Percentiles rank a stretch among this genome's conserved stretches.
Conservation (phyloP, 2,888 invertebrate genomes). For the Ophioninae sp. region DNA sequence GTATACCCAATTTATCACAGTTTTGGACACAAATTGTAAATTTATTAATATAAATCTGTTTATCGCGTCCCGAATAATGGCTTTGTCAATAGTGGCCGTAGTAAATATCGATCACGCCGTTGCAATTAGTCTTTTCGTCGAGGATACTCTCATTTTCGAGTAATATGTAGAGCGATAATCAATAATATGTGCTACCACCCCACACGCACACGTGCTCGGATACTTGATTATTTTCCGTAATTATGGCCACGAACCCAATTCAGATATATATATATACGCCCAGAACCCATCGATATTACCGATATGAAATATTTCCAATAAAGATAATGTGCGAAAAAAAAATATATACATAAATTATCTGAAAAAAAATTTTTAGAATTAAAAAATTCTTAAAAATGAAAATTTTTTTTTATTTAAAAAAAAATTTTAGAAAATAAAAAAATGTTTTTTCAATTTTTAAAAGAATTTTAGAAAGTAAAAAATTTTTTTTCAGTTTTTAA, state of each 20-base stretch:
- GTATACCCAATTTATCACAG: too few species aligned
- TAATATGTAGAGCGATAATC: conserved; percentile 9
- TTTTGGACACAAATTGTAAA: too few species aligned
- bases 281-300: conserved; percentile 44
- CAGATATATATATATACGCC: conserved; percentile 8
- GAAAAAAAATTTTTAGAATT: too few species aligned
- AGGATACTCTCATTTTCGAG: conserved; percentile 23
- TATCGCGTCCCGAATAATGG: not conserved
- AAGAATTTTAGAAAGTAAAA: too few species aligned
- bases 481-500: too few species aligned
- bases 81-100: not conserved
- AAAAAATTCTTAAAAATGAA: too few species aligned
- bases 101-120: conserved; percentile 26
- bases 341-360: too few species aligned
- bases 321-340: conserved; percentile 26
- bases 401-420: too few species aligned
- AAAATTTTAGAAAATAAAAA: too few species aligned
- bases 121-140: conserved; percentile 19
- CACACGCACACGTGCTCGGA: conserved; percentile 1
- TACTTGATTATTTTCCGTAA: conserved; percentile 46
- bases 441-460: not conserved
- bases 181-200: not conserved
- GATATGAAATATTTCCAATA: conserved; percentile 48
- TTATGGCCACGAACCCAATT: conserved; percentile 13
- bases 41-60: not conserved